A percentile compares a stretch with the other conserved stretches of the same genome.
phyloP scores from a whole-genome alignment of 1,140 invertebrate species.

The Orchesella cincta region DNA sequence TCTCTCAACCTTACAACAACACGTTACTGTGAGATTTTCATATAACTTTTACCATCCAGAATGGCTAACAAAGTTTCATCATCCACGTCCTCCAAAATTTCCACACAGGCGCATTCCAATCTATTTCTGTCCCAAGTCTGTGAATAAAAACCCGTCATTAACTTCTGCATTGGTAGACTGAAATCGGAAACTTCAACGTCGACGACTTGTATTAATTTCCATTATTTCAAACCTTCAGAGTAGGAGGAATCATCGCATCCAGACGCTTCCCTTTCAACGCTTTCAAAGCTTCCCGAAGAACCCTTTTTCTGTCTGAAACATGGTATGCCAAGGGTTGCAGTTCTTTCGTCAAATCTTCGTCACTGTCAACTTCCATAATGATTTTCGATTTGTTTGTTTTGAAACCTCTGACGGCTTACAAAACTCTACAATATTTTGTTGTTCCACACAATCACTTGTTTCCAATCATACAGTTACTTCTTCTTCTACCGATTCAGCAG shows the following conservation, averaged over 20 bases:
- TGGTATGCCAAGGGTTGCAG: conserved; percentile 20
- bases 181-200: background rate
- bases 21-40: too few relatives aligned
- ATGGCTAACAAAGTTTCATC: conserved; percentile 6
- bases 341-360: conserved; percentile 12
- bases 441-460: too few relatives aligned
- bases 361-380: conserved; percentile 26
- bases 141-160: background rate
- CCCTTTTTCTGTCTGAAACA: background rate
- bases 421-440: too few relatives aligned
- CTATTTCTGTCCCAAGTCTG: background rate
- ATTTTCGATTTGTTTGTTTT: too few relatives aligned
- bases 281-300: conserved; percentile 3
- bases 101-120: background rate
- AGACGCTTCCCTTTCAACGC: conserved; percentile 29
- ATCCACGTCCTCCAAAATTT: conserved; percentile 18
- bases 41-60: conserved; percentile 31
- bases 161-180: background rate
- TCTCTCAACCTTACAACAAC: background rate
- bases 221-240: conserved; percentile 11
- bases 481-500: too few relatives aligned
- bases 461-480: too few relatives aligned
- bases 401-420: too few relatives aligned
- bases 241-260: conserved; percentile 30
- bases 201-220: background rate